Evolutionary conservation across 2,113 vertebrate genomes (phyloP), one percentile per base, ranked within the genome.

Genomic region (Catharus fuscescens): DNA sequence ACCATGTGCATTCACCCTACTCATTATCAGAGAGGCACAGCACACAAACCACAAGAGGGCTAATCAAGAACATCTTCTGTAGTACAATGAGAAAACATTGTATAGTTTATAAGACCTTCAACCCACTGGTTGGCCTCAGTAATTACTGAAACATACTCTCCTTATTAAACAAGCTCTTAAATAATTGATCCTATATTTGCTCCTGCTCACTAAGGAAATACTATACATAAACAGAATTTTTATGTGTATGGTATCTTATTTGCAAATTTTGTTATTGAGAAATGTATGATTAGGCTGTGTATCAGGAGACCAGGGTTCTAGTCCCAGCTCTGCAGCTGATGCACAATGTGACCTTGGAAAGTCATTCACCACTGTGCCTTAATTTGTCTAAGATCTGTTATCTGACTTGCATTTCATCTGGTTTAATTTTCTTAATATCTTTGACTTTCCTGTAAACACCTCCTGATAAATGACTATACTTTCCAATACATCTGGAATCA

Each of bases 111-210:
- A 69, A 53, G 90, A 96, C 95, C 88, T 96, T 97, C 91, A 92
- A 93, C 87, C 77, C 67, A 31, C 31, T 80, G 59, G 64, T 3
- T 92, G 80, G 85, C 93, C 92, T 97, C 24, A 18, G 97, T 96
- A 97, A 97, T 95, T 94, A 92, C 90, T 59, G 85, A 92, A 93
- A 97, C 95, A 96, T 80, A 47, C 80, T 84, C 92, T 96, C 83
- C 73, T 91, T 96, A 95, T 97, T 95, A 85, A 74, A 72, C 86
- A 94, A 83, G 84, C 54, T 82, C 86, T 86, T 88, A 90, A 95
- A 94, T 95, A 94, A 93, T 80, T 94, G 76, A 94, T 90, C 80
- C 84, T 83, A 44, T 82, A 83, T 93, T 96, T 97, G 84, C 65
- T 92, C 57, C 90, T 86, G 36, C 73, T 94, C 67, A 72, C 78